A percentile compares a stretch with the other conserved stretches of the same genome.
Conservation (phyloP, 1,140 invertebrate genomes). For the Drosophila sturtevanti region DNA sequence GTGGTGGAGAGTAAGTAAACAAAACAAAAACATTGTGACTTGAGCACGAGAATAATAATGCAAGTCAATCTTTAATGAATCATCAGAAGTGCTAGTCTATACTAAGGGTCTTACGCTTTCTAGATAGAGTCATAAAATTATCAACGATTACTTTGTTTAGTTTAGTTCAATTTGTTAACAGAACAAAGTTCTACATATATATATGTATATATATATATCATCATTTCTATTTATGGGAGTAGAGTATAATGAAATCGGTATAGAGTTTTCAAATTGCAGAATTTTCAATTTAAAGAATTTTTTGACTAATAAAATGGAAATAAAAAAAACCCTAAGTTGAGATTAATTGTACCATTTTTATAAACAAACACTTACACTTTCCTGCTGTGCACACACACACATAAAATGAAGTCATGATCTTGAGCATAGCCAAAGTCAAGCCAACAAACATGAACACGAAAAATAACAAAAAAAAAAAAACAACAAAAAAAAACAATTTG, state of each 20-base stretch:
- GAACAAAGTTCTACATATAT: neutral
- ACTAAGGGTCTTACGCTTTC: too few relatives aligned
- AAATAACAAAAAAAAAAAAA: slow-evolving; percentile 19
- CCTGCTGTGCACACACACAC: neutral
- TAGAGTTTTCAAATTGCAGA: neutral
- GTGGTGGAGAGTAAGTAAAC: too few relatives aligned
- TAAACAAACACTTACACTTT: slow-evolving; percentile 40
- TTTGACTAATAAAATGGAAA: neutral
- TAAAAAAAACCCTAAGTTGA: neutral
- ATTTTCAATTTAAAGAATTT: neutral
- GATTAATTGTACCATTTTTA: slow-evolving; percentile 3
- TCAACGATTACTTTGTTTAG: neutral
- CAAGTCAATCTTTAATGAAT: neutral
- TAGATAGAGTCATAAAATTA: neutral
- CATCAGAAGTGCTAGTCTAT: neutral
- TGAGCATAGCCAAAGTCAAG: slow-evolving; percentile 67
- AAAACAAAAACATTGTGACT: too few relatives aligned
- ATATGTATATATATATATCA: neutral
- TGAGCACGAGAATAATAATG: too few relatives aligned
- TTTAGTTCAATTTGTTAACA: neutral
- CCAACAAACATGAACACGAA: slow-evolving; percentile 25
- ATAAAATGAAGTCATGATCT: slow-evolving; percentile 49
- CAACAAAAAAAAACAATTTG: slow-evolving; percentile 10
- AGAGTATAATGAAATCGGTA: neutral
- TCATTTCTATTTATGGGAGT: neutral